Evolutionary conservation across 2,113 vertebrate genomes (phyloP).

Genomic region (Balaeniceps rex): DNA sequence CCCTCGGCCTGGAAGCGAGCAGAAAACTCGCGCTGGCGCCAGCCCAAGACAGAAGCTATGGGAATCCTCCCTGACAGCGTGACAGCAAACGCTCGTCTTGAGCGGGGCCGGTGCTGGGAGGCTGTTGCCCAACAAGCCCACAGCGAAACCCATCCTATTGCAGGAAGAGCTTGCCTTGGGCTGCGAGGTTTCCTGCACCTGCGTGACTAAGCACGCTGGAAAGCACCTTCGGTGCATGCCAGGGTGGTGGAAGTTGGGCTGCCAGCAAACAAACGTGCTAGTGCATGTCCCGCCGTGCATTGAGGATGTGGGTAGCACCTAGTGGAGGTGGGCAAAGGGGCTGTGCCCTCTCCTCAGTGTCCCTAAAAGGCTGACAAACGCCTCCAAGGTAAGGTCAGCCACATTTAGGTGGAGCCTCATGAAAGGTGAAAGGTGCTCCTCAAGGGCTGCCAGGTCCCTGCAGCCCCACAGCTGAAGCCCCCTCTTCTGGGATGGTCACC

Average conservation of each 20-base stretch:
- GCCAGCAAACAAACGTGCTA: background rate
- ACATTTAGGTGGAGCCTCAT: rapidly evolving
- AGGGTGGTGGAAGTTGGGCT: background rate
- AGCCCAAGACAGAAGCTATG: slow-evolving; percentile 1
- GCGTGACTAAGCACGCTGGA: background rate
- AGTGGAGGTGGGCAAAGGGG: background rate
- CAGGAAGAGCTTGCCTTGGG: background rate
- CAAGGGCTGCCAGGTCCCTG: background rate
- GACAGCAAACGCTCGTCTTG: background rate
- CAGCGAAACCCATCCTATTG: rapidly evolving
- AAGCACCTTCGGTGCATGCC: background rate
- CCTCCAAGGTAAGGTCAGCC: background rate
- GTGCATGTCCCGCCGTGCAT: rapidly evolving
- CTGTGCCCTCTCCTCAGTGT: background rate
- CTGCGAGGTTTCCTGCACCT: background rate
- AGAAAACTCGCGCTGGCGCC: background rate
- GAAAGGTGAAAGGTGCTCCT: background rate
- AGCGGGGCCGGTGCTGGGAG: background rate
- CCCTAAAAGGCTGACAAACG: background rate
- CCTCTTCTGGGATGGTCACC: background rate
- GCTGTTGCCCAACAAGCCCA: background rate
- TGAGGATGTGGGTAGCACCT: background rate
- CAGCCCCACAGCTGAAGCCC: background rate
- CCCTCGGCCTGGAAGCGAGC: background rate
- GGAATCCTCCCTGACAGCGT: background rate